phyloP scores from a whole-genome alignment of 2,888 invertebrate species.

The Callyntrura guangdongensis region DNA sequence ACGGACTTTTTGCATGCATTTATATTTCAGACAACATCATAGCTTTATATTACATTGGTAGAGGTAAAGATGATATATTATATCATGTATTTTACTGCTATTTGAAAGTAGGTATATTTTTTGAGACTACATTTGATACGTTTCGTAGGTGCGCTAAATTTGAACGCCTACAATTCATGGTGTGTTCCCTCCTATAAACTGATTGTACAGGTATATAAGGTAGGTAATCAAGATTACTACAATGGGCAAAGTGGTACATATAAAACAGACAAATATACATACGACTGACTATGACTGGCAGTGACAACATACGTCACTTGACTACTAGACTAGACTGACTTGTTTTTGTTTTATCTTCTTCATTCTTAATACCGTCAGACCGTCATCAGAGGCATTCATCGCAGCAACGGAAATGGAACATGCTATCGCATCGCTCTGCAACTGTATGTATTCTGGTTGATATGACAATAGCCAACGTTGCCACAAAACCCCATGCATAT shows the following conservation, averaged over 20 bases:
- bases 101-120: not conserved
- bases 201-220: not conserved
- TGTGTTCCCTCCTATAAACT: not conserved
- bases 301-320: not conserved
- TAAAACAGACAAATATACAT: not conserved
- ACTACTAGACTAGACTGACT: not conserved
- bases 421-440: no score
- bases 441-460: no score
- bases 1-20: not conserved
- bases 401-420: no score
- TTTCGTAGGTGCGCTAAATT: not conserved
- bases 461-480: no score
- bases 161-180: slow-evolving; percentile 6
- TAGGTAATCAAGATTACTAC: slow-evolving; percentile 27
- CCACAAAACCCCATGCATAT: no score
- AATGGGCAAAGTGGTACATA: not conserved
- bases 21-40: not conserved
- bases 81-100: slow-evolving; percentile 2
- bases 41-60: not conserved
- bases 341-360: not conserved
- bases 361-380: not conserved
- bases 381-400: no score
- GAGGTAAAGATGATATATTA: not conserved
- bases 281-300: not conserved
- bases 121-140: not conserved